These are phyloP conservation scores for Lucilia sericata DNA, from an alignment of 1,140 invertebrate genomes.

Conservation along the genomic window DNA sequence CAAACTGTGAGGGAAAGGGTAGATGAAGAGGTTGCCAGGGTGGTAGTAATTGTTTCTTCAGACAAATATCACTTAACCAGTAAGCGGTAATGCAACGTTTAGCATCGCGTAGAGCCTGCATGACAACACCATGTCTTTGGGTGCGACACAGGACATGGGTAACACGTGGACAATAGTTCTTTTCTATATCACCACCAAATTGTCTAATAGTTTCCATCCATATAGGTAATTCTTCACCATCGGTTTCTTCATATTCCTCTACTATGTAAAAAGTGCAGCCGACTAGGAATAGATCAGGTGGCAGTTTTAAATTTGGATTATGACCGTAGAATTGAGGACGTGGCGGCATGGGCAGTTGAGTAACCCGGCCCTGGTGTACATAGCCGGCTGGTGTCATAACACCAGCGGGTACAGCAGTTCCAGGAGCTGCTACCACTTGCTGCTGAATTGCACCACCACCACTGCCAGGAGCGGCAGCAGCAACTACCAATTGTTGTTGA, in stretches of 20 bases:
- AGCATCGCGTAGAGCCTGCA: conserved; percentile 82
- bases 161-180: conserved; percentile 83
- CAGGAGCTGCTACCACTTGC: conserved; percentile 60
- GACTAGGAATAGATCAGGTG: conserved; percentile 87
- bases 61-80: conserved; percentile 93
- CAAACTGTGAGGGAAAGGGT: conserved; percentile 86
- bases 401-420: conserved; percentile 52
- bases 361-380: conserved; percentile 59
- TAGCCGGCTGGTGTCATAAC: conserved; percentile 54
- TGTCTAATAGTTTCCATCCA: conserved; percentile 89
- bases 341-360: conserved; percentile 69
- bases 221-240: conserved; percentile 72
- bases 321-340: conserved; percentile 85
- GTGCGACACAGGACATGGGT: conserved; percentile 94
- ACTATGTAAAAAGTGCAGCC: conserved; percentile 93
- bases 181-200: conserved; percentile 91
- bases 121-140: conserved; percentile 88
- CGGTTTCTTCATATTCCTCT: conserved; percentile 76
- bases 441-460: conserved; percentile 54
- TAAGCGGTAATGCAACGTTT: conserved; percentile 90
- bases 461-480: conserved; percentile 59
- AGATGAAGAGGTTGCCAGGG: conserved; percentile 94
- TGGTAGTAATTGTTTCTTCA: conserved; percentile 84
- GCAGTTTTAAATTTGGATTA: conserved; percentile 87
- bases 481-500: conserved; percentile 64